Base-by-base conservation (phyloP, 92 coral and sea anemone genomes). In the Siderastrea radians region DNA sequence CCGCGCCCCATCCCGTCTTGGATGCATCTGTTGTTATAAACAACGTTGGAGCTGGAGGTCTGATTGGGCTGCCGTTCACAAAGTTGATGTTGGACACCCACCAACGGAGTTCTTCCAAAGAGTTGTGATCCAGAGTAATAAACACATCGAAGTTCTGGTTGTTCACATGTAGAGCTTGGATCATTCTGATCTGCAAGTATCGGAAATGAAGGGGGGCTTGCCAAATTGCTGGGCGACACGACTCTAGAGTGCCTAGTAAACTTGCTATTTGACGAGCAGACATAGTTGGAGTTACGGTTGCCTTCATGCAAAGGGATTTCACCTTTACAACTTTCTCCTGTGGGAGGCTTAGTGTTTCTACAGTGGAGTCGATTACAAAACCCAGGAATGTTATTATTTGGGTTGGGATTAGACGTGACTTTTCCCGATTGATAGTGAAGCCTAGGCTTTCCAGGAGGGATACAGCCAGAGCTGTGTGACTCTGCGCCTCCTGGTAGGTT, bases 201-300 rank as follows among this genome's bases (percentile, higher is more conserved):
- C 84, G 74, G 49, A 75, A 81, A 60, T 72, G 88, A 12, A 72
- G 83, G 38, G 38, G 38, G 38, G 38, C 38, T 26, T 26, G 38
- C 38, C 38, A 26, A 26, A 26, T 26, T 26, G 38, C 91, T 16
- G 91, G 91, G 16, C 91, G 91, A 68, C 70, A 58, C 0, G 91
- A 81, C 62, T 87, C 91, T 46, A 80, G 87, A 2, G 75, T 49
- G 48, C 87, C 91, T 13, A 87, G 49, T 2, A 87, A 47, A 15
- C 84, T 83, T 5, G 91, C 38, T 26, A 26, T 26, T 26, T 26
- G 38, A 26, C 38, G 38, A 26, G 38, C 38, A 26, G 38, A 26
- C 38, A 26, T 26, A 26, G 38, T 26, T 26, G 38, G 38, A 26
- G 38, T 26, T 26, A 26, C 38, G 38, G 12, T 59, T 8, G 63